Conservation (phyloP, 2,888 invertebrate species). For the Liopterus haemorrhoidalis region DNA sequence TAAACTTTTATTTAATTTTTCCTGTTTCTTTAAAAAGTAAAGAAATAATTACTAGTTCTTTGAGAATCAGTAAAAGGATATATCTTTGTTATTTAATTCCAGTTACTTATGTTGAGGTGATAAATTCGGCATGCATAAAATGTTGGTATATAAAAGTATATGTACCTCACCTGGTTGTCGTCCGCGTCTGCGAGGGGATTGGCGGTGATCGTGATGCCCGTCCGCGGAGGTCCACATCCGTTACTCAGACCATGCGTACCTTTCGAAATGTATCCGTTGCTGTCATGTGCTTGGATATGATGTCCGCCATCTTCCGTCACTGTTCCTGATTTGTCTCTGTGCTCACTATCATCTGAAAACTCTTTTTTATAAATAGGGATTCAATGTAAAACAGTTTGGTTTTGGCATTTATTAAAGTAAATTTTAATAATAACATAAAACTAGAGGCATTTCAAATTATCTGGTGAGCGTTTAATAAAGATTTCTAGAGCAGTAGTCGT, state of each 20-base stretch:
- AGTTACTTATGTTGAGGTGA: too few species aligned
- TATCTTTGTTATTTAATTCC: too few species aligned
- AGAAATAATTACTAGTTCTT: background rate
- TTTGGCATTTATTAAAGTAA: background rate
- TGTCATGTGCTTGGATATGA: slow-evolving; percentile 44
- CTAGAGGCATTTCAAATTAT: background rate
- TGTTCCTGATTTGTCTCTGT: slow-evolving; percentile 37
- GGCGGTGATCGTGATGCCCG: slow-evolving; percentile 64
- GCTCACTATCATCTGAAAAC: slow-evolving; percentile 32
- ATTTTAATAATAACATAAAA: background rate
- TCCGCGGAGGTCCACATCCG: slow-evolving; percentile 40
- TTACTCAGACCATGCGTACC: slow-evolving; percentile 38
- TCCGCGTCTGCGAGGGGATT: slow-evolving; percentile 65
- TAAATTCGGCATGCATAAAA: too few species aligned
- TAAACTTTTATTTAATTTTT: too few species aligned
- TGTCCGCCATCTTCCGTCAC: slow-evolving; percentile 39
- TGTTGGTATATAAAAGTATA: slow-evolving; percentile 33
- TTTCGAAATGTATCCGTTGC: slow-evolving; percentile 43
- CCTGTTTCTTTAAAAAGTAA: too few species aligned
- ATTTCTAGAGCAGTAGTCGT: background rate
- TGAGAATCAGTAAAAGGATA: slow-evolving; percentile 1
- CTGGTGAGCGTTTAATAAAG: background rate
- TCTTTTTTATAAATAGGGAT: slow-evolving; percentile 19
- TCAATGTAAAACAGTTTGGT: background rate
- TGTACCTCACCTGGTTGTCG: slow-evolving; percentile 58